Conservation (phyloP, 2,797 vertebrate species). For the Etheostoma perlongum region DNA sequence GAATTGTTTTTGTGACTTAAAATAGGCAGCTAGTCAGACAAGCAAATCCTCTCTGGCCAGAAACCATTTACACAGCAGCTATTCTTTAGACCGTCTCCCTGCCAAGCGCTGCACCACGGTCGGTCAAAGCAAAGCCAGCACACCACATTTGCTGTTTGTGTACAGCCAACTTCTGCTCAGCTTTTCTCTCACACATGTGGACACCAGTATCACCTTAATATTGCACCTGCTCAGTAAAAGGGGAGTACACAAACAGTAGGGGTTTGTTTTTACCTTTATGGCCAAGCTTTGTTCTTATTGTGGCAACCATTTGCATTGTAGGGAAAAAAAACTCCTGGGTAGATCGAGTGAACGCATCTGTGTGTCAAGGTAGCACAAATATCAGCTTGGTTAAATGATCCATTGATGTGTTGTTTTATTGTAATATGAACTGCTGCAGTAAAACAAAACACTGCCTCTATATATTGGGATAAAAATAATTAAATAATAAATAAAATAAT, state of each 20-base stretch:
- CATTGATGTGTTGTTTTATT: background rate
- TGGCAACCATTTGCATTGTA: background rate
- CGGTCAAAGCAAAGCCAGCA: conserved; percentile 44
- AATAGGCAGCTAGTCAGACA: conserved; percentile 55
- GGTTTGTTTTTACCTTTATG: background rate
- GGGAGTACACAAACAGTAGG: background rate
- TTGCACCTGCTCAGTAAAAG: background rate
- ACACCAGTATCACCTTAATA: background rate
- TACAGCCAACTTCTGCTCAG: conserved; percentile 28
- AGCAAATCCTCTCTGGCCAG: conserved; percentile 65
- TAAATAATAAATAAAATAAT: conserved; percentile 13
- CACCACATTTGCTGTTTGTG: conserved; percentile 13
- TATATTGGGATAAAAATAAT: conserved; percentile 9
- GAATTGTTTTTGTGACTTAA: conserved; percentile 66
- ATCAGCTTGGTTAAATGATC: background rate
- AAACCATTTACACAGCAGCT: conserved; percentile 49
- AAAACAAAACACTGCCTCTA: conserved; percentile 12
- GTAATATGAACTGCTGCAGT: background rate
- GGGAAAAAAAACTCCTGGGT: background rate
- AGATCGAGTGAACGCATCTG: background rate
- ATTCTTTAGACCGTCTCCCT: conserved; percentile 28
- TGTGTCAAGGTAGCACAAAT: background rate
- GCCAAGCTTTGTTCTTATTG: background rate
- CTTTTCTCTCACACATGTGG: conserved; percentile 36
- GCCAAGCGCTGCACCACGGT: conserved; percentile 42